Percentiles rank a stretch among this genome's conserved stretches.
These are phyloP conservation scores for Henricia sp. DNA, from an alignment of 53 echinoderm and acorn worm species.

Conservation along the genomic window DNA sequence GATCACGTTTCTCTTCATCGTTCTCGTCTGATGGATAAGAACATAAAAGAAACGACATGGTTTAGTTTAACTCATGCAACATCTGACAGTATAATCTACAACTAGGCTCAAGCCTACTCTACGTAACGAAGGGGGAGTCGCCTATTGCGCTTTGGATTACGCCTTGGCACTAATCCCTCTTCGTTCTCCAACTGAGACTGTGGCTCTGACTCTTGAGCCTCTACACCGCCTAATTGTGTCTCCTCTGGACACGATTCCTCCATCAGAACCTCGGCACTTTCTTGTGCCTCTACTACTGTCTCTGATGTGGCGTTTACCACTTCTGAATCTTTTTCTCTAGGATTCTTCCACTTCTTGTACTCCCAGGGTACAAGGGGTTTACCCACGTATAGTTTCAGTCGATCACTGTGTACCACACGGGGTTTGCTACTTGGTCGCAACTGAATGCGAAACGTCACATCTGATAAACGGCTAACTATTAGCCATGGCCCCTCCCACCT, in stretches of 20 bases:
- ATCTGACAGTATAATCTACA: neutral
- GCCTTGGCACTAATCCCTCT: neutral
- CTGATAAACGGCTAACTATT: neutral
- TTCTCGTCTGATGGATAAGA: neutral
- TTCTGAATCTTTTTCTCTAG: neutral
- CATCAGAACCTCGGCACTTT: no score
- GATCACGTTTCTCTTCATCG: neutral
- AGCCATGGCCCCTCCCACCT: slow-evolving; percentile 53
- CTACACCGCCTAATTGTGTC: no score
- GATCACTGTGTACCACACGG: neutral
- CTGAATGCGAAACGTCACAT: slow-evolving; percentile 26
- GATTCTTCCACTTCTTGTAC: slow-evolving; percentile 1
- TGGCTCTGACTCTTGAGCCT: neutral
- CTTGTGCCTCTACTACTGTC: neutral
- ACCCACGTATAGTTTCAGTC: slow-evolving; percentile 11
- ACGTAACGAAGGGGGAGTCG: slow-evolving; percentile 1
- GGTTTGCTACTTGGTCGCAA: neutral
- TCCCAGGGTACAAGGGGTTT: slow-evolving; percentile 14
- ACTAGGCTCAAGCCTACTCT: no score
- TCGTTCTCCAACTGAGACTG: neutral
- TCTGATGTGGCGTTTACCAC: neutral
- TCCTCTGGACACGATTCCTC: no score
- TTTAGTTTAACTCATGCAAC: neutral
- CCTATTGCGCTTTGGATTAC: neutral
- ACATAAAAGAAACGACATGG: neutral